Conservation (phyloP, 2,888 invertebrate genomes). For the Pherbina coryleti region DNA sequence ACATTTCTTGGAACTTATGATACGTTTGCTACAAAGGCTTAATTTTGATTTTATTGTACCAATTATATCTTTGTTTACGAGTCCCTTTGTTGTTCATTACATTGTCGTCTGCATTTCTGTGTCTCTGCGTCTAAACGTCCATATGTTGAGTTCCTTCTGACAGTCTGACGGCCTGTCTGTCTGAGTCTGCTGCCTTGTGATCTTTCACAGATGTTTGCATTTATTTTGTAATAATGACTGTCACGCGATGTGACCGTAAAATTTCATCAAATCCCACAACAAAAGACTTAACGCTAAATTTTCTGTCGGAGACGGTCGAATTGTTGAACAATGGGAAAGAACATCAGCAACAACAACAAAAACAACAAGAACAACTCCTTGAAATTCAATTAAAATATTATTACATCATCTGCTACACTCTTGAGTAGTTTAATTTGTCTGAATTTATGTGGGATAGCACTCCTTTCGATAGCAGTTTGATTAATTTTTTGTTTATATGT, state of each 20-base stretch:
- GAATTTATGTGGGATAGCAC: too few species aligned
- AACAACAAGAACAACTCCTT: too few species aligned
- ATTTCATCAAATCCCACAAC: slow-evolving; percentile 35
- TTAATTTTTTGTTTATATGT: too few species aligned
- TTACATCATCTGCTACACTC: too few species aligned
- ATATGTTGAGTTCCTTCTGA: not conserved
- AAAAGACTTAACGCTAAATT: not conserved
- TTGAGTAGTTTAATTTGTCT: too few species aligned
- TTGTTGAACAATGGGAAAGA: too few species aligned
- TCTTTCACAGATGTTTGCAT: slow-evolving; percentile 66
- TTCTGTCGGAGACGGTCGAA: too few species aligned
- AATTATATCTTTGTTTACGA: not conserved
- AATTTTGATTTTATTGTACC: not conserved
- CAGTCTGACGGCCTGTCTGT: slow-evolving; percentile 18
- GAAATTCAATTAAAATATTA: too few species aligned
- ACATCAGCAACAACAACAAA: too few species aligned
- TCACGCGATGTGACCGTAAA: slow-evolving; percentile 67
- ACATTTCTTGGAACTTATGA: not conserved
- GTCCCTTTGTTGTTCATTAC: not conserved
- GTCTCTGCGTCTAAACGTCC: not conserved
- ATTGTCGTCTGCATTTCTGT: slow-evolving; percentile 13
- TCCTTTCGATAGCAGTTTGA: too few species aligned
- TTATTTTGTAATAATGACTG: slow-evolving; percentile 67
- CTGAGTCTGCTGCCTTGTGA: slow-evolving; percentile 54
- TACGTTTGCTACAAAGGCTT: not conserved